Evolutionary conservation across 2,888 invertebrate species (phyloP).

Genomic region (Schizotus pectinicornis): DNA sequence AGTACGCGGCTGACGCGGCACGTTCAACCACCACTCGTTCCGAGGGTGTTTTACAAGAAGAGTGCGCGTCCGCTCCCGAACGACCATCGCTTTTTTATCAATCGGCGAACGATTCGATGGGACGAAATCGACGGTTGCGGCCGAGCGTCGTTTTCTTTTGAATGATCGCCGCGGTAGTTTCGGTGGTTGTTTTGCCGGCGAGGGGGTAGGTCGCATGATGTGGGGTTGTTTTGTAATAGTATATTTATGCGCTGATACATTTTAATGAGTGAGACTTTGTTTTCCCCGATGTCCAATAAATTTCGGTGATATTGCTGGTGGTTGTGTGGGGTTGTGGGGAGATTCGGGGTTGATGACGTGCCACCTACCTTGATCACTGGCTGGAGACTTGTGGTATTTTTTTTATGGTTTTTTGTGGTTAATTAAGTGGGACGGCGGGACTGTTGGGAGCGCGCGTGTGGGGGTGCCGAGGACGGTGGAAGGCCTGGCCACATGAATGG

Average conservation of each 20-base stretch:
- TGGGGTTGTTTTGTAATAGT: constrained; percentile 37
- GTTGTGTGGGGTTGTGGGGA: constrained; percentile 10
- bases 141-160: too few species aligned
- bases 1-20: background rate
- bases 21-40: constrained; percentile 9
- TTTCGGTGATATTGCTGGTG: constrained; percentile 36
- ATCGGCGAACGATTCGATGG: background rate
- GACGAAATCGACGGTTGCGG: background rate
- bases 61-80: background rate
- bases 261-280: constrained; percentile 40
- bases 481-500: constrained; percentile 56
- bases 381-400: background rate
- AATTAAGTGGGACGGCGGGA: constrained; percentile 3
- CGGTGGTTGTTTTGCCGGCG: constrained; percentile 1
- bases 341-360: constrained; percentile 3
- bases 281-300: constrained; percentile 39
- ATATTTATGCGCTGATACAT: constrained; percentile 46
- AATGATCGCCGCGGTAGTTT: too few species aligned
- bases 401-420: background rate
- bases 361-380: constrained; percentile 1
- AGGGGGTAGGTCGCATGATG: constrained; percentile 26
- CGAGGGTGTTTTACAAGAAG: constrained; percentile 9
- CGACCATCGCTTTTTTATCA: background rate
- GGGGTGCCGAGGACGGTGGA: constrained; percentile 1
- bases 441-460: constrained; percentile 3